These are phyloP conservation scores for Gallinago media DNA, from an alignment of 2,113 vertebrate species.

Conservation along the genomic window DNA sequence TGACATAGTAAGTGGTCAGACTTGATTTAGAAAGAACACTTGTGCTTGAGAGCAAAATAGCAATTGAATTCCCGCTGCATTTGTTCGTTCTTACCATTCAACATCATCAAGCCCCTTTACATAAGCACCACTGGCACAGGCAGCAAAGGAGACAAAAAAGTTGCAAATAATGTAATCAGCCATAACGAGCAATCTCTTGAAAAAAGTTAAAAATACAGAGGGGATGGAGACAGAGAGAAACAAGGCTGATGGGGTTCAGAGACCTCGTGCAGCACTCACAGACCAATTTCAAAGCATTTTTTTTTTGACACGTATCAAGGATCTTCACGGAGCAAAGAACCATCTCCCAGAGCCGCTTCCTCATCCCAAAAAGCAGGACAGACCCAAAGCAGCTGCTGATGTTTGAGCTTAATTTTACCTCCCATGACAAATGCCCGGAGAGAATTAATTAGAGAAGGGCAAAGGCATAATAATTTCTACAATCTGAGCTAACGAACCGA, in stretches of 20 bases:
- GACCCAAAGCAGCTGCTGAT: neutral
- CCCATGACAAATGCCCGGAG: neutral
- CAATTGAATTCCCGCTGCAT: constrained; percentile 52
- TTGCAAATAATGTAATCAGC: constrained; percentile 49
- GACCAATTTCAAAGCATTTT: neutral
- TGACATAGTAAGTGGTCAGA: constrained; percentile 53
- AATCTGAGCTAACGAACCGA: accelerated
- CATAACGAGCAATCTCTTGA: constrained; percentile 28
- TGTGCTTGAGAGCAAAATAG: constrained; percentile 58
- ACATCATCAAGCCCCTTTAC: constrained; percentile 39
- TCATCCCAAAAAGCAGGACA: neutral
- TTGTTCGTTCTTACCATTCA: constrained; percentile 60
- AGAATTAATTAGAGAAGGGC: neutral
- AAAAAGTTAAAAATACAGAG: constrained; percentile 19
- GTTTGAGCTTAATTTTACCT: constrained; percentile 13
- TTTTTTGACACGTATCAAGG: neutral
- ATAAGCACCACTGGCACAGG: constrained; percentile 45
- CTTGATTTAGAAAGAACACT: constrained; percentile 62
- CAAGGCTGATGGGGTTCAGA: accelerated
- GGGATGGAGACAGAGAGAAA: neutral
- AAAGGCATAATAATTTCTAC: neutral
- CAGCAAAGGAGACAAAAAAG: constrained; percentile 50
- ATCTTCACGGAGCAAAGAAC: neutral
- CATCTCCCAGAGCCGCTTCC: neutral
- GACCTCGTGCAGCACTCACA: neutral